These are phyloP conservation scores for Onthophagus taurus DNA, from an alignment of 1,140 invertebrate species.

Conservation along the genomic window DNA sequence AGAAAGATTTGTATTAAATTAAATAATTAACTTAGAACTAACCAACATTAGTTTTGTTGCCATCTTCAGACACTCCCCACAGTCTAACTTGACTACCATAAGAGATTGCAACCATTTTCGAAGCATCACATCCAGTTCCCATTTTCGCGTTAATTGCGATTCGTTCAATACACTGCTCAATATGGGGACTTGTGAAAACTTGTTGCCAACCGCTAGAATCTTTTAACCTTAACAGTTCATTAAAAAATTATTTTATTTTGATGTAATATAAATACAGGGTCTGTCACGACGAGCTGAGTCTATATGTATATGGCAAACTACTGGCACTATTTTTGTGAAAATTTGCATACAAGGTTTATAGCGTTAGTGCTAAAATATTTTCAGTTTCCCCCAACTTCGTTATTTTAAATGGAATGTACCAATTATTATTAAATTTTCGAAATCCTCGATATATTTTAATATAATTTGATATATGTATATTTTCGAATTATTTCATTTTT, in stretches of 20 bases:
- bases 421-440: too few relatives aligned
- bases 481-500: too few relatives aligned
- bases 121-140: constrained; percentile 46
- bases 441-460: too few relatives aligned
- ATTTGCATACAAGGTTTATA: too few relatives aligned
- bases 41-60: constrained; percentile 69
- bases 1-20: not conserved
- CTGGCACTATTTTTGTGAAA: too few relatives aligned
- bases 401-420: too few relatives aligned
- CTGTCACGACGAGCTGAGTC: too few relatives aligned
- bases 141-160: constrained; percentile 94
- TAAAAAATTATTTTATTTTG: not conserved
- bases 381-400: too few relatives aligned
- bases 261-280: not conserved
- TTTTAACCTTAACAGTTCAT: constrained; percentile 59
- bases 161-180: constrained; percentile 81
- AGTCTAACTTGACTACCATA: constrained; percentile 75
- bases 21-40: too few relatives aligned
- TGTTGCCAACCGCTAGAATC: constrained; percentile 94
- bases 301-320: too few relatives aligned
- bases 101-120: constrained; percentile 85
- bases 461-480: too few relatives aligned
- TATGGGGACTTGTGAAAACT: constrained; percentile 86
- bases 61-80: constrained; percentile 82
- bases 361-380: too few relatives aligned